Conservation (phyloP, 2,797 vertebrate species). For the Smutsia temminckii region DNA sequence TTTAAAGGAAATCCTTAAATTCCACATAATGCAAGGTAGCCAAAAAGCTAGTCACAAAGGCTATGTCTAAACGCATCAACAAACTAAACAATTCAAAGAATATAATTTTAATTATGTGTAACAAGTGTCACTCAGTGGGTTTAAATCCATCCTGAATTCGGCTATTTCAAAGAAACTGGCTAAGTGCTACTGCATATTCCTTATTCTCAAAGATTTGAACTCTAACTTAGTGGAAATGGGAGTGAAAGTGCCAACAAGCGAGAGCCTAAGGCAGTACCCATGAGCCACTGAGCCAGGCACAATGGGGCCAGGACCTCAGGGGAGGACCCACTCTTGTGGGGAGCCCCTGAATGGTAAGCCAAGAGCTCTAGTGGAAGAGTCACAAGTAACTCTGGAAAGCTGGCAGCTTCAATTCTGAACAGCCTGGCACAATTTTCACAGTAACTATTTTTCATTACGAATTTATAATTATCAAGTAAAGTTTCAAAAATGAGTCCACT, state of each 20-base stretch:
- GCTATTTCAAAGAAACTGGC: constrained; percentile 4
- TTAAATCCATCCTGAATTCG: constrained; percentile 35
- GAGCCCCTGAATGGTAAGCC: not conserved
- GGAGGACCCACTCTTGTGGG: not conserved
- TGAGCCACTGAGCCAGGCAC: not conserved
- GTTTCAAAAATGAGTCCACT: not conserved
- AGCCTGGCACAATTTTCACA: not conserved
- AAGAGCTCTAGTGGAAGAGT: not conserved
- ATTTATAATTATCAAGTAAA: not conserved
- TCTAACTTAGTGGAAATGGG: not conserved
- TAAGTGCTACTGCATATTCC: not conserved
- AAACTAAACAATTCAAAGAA: constrained; percentile 27
- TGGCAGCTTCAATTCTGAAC: not conserved
- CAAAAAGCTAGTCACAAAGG: constrained; percentile 1
- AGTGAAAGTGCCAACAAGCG: not conserved
- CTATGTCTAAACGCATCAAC: not conserved
- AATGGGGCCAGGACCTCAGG: not conserved
- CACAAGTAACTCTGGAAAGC: not conserved
- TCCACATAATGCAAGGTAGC: not conserved
- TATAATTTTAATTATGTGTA: not conserved
- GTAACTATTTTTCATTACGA: not conserved
- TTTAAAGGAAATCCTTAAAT: not conserved
- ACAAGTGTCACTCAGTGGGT: not conserved
- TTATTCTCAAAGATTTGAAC: not conserved
- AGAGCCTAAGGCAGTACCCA: not conserved